Conservation (phyloP, 1,140 invertebrate species). For the Drosophila saltans region DNA sequence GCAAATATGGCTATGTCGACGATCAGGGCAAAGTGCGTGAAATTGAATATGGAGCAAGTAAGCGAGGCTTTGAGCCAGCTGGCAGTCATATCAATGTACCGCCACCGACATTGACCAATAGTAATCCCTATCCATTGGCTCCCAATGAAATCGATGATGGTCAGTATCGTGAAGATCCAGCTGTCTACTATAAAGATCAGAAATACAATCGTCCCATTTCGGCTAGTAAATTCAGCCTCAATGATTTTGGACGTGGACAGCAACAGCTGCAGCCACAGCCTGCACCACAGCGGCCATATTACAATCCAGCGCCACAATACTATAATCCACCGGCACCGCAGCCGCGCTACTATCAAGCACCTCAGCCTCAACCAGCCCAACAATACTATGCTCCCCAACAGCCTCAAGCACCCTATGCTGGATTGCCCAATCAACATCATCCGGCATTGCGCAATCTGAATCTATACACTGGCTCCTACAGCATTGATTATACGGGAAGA, state of each 20-base stretch:
- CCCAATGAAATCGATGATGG: slow-evolving; percentile 90
- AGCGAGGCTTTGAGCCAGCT: slow-evolving; percentile 92
- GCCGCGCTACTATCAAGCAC: slow-evolving; percentile 81
- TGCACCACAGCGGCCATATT: slow-evolving; percentile 69
- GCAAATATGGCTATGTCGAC: slow-evolving; percentile 88
- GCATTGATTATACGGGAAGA: slow-evolving; percentile 80
- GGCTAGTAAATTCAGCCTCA: slow-evolving; percentile 75
- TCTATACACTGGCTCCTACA: slow-evolving; percentile 78
- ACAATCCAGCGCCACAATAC: slow-evolving; percentile 71
- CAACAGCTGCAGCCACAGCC: slow-evolving; percentile 67
- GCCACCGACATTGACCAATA: slow-evolving; percentile 87
- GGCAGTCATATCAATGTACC: slow-evolving; percentile 92
- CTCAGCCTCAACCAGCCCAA: slow-evolving; percentile 48
- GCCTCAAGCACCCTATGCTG: slow-evolving; percentile 54
- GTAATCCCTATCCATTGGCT: slow-evolving; percentile 84
- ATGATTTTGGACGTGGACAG: slow-evolving; percentile 58
- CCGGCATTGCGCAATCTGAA: slow-evolving; percentile 74
- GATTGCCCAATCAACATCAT: slow-evolving; percentile 70
- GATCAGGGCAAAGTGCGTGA: slow-evolving; percentile 90
- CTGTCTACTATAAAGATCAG: slow-evolving; percentile 90
- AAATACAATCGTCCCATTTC: slow-evolving; percentile 85
- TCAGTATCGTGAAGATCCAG: slow-evolving; percentile 91
- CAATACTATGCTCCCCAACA: slow-evolving; percentile 67
- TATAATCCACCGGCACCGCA: slow-evolving; percentile 69
- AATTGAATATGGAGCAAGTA: slow-evolving; percentile 94